Conservation (phyloP, 2,888 invertebrate species). For the Hirtodrosophila histrioides region DNA sequence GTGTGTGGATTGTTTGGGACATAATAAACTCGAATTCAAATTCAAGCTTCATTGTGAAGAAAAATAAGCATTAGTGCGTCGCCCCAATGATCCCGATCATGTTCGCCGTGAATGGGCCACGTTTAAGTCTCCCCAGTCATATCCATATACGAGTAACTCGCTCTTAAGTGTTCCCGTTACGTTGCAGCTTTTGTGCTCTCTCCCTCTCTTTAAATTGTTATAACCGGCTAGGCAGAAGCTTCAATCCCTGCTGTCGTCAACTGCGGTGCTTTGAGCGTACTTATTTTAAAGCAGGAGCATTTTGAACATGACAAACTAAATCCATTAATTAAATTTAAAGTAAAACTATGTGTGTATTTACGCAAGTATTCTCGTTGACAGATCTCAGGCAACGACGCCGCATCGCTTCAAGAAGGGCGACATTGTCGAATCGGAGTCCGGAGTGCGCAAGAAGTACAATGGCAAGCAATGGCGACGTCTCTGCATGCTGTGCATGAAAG, state of each 20-base stretch:
- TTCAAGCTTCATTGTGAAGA: too few relatives aligned
- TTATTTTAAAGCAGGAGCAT: constrained; percentile 3
- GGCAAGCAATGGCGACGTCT: constrained; percentile 99
- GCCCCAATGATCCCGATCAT: too few relatives aligned
- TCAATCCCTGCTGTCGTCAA: constrained; percentile 3
- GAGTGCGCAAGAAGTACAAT: constrained; percentile 99
- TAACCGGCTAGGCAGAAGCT: not conserved
- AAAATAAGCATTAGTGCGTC: too few relatives aligned
- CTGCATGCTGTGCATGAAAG: constrained; percentile 97
- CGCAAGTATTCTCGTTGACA: constrained; percentile 66
- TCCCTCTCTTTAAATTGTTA: not conserved
- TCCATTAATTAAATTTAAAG: constrained; percentile 45
- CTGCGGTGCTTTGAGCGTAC: constrained; percentile 9
- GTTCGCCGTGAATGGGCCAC: too few relatives aligned
- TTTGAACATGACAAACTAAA: constrained; percentile 20
- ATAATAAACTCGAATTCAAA: too few relatives aligned
- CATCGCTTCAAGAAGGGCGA: constrained; percentile 99
- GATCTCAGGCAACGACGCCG: constrained; percentile 96
- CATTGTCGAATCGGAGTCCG: constrained; percentile 87
- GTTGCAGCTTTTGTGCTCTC: not conserved
- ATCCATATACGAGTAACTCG: too few relatives aligned
- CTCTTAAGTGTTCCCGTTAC: not conserved
- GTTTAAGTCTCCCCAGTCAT: too few relatives aligned
- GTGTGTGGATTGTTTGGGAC: too few relatives aligned
- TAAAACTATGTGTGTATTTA: constrained; percentile 9